phyloP scores from a whole-genome alignment of 2,113 vertebrate genomes.

The Rhabdomys dilectus region DNA sequence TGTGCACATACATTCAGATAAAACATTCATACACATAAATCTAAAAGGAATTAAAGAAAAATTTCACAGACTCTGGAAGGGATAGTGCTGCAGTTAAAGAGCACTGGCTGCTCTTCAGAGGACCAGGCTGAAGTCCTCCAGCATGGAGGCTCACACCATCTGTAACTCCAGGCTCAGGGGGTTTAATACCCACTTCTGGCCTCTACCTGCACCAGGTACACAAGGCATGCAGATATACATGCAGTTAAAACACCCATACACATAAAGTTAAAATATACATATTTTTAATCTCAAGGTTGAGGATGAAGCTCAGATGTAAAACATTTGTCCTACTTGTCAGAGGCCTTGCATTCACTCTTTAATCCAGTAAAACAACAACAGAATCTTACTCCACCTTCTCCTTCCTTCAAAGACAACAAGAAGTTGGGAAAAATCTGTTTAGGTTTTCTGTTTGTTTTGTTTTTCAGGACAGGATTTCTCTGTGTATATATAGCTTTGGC shows the following conservation, averaged over 20 bases:
- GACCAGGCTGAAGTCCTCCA: not conserved
- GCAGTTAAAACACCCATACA: not conserved
- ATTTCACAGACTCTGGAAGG: not conserved
- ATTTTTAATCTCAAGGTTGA: not conserved
- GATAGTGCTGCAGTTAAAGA: not conserved
- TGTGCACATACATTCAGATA: not conserved
- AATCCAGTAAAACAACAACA: not conserved
- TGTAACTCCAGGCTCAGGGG: not conserved
- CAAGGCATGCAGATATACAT: not conserved
- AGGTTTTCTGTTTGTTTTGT: conserved; percentile 2
- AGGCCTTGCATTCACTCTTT: not conserved
- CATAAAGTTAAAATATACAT: not conserved
- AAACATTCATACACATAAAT: not conserved
- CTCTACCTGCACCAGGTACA: not conserved
- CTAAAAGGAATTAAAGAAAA: not conserved
- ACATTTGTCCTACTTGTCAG: not conserved
- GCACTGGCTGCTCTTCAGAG: not conserved
- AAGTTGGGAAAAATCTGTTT: not conserved
- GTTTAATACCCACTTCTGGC: not conserved
- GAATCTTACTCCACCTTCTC: too few species aligned
- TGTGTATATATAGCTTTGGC: not conserved
- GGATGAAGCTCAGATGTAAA: not conserved
- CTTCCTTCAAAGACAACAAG: not conserved
- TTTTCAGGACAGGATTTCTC: too few species aligned
- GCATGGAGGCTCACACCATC: not conserved